Conservation (phyloP, 2,797 vertebrate genomes). For the Phylloscopus collybita region DNA sequence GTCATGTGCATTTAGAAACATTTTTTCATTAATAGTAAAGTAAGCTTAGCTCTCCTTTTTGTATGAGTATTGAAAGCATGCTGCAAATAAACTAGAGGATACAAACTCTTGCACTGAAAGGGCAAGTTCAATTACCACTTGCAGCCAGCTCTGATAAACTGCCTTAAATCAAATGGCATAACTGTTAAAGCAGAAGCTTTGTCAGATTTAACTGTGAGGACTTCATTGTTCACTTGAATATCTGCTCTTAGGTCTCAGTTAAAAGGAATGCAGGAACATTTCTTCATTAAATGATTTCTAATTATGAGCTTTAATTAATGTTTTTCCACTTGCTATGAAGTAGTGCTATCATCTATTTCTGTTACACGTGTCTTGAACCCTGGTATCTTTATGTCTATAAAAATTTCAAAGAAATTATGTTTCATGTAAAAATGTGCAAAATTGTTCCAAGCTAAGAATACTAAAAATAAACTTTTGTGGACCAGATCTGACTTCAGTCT, state of each 20-base stretch:
- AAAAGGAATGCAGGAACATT: background rate
- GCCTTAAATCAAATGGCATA: conserved; percentile 9
- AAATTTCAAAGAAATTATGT: background rate
- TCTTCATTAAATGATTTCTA: background rate
- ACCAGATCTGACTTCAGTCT: background rate
- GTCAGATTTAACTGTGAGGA: background rate
- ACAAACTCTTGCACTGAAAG: conserved; percentile 15
- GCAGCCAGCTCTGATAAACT: conserved; percentile 28
- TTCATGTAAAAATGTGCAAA: background rate
- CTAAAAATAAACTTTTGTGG: background rate
- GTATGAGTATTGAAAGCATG: background rate
- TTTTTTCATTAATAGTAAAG: conserved; percentile 61
- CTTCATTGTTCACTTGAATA: background rate
- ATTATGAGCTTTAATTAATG: background rate
- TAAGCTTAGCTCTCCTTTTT: conserved; percentile 30
- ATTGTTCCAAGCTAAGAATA: background rate
- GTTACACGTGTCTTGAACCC: background rate
- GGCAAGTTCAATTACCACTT: conserved; percentile 36
- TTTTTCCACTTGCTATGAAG: background rate
- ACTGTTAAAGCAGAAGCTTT: conserved; percentile 4
- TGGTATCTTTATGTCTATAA: background rate
- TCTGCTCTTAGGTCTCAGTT: background rate
- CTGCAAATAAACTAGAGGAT: conserved; percentile 27
- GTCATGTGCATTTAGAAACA: conserved; percentile 36
- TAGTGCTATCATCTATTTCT: background rate